phyloP scores from a whole-genome alignment of 92 coral and sea anemone species.

The Parazoanthus atlanticus region DNA sequence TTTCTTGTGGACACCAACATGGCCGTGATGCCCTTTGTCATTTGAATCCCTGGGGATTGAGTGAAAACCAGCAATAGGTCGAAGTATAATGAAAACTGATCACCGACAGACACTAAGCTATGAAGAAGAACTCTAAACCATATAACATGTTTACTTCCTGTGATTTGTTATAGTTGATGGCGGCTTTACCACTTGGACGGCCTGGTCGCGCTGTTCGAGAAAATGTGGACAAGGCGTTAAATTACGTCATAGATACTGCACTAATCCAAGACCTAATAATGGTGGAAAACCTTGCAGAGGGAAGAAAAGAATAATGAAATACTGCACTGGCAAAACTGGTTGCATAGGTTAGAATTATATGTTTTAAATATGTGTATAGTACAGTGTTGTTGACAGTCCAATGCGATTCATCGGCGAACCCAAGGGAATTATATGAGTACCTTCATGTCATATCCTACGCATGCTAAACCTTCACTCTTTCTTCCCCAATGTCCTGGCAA shows the following conservation, averaged over 20 bases:
- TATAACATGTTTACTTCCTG: background rate
- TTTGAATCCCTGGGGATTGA: no score
- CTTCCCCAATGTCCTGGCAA: no score
- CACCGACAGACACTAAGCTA: background rate
- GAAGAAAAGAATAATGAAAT: constrained; percentile 52
- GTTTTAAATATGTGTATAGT: no score
- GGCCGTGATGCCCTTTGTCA: no score
- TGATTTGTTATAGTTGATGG: constrained; percentile 60
- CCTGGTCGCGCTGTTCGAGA: constrained; percentile 81
- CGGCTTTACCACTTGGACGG: constrained; percentile 82
- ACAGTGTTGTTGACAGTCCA: no score
- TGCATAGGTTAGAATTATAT: constrained; percentile 19
- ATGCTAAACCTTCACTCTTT: background rate
- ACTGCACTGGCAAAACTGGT: constrained; percentile 65
- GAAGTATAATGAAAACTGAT: no score
- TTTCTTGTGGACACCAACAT: no score
- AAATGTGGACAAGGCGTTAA: constrained; percentile 84
- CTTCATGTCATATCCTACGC: background rate
- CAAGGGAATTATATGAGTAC: background rate
- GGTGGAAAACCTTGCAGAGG: constrained; percentile 77
- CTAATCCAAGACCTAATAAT: constrained; percentile 75
- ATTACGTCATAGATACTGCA: constrained; percentile 80
- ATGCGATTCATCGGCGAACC: background rate
- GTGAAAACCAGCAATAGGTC: no score
- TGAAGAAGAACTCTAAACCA: background rate